Conservation (phyloP, 92 coral and sea anemone species). For the Porites divaricata region DNA sequence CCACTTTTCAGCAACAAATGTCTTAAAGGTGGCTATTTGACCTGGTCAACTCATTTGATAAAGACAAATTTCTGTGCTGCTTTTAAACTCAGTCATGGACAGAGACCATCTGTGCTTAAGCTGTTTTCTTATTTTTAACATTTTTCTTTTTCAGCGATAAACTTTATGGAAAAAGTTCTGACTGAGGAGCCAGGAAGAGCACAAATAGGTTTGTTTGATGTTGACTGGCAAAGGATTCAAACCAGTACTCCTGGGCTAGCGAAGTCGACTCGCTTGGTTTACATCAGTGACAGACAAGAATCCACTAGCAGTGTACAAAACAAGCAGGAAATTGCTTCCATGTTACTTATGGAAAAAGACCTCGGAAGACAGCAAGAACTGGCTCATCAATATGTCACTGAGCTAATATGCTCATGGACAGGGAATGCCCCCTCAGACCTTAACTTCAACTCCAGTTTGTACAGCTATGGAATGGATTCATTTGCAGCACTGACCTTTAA, state of each 20-base stretch:
- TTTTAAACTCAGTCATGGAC: too few species aligned
- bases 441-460: conserved; percentile 61
- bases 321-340: conserved; percentile 42
- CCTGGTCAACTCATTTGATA: too few species aligned
- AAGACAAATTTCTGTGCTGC: too few species aligned
- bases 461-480: conserved; percentile 69
- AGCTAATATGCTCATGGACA: conserved; percentile 56
- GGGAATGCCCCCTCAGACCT: conserved; percentile 56
- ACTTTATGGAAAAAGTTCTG: conserved; percentile 65
- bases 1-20: too few species aligned
- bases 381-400: conserved; percentile 54
- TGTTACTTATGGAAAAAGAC: conserved; percentile 46
- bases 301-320: background rate
- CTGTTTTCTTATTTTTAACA: background rate
- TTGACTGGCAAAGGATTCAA: conserved; percentile 64
- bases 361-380: conserved; percentile 29
- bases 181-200: conserved; percentile 47
- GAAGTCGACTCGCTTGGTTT: conserved; percentile 48
- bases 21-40: too few species aligned
- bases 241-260: conserved; percentile 34
- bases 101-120: too few species aligned
- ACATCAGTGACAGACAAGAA: conserved; percentile 36
- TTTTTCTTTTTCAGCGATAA: conserved; percentile 4
- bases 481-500: conserved; percentile 60
- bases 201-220: conserved; percentile 65